These are phyloP conservation scores for Oryzias woworae DNA, from an alignment of 2,113 vertebrate species.

Conservation along the genomic window DNA sequence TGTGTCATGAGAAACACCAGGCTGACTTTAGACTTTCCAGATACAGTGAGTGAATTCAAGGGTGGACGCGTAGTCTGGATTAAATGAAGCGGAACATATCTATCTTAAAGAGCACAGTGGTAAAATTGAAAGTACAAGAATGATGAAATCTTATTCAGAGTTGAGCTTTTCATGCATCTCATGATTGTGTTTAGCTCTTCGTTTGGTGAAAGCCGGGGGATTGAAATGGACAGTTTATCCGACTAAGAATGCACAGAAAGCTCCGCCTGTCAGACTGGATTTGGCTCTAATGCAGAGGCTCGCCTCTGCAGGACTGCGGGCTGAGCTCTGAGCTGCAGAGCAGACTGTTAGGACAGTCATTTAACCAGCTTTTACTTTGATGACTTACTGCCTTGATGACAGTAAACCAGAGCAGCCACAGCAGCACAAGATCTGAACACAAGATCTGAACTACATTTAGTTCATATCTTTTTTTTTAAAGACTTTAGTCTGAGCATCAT, in stretches of 20 bases:
- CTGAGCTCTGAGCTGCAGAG: background rate
- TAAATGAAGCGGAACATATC: conserved; percentile 17
- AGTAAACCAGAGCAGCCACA: no score
- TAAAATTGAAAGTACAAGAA: conserved; percentile 12
- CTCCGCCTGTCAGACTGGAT: conserved; percentile 63
- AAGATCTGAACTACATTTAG: background rate
- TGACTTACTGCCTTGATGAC: no score
- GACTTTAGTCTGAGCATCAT: background rate
- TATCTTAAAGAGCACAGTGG: conserved; percentile 8
- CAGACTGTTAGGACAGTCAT: background rate
- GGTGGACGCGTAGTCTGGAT: conserved; percentile 4
- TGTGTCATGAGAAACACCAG: no score
- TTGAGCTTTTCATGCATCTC: conserved; percentile 25
- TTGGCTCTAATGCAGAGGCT: conserved; percentile 47
- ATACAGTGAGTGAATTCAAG: no score
- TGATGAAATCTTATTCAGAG: conserved; percentile 15
- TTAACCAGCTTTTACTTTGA: conserved; percentile 1
- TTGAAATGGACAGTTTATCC: conserved; percentile 62
- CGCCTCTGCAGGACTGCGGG: conserved; percentile 16
- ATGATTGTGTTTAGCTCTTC: conserved; percentile 3
- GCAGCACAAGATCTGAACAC: no score
- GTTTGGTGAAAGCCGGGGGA: conserved; percentile 6
- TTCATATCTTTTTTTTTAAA: background rate
- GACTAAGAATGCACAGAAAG: conserved; percentile 60
- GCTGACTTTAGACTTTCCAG: no score